A percentile compares a stretch with the other conserved stretches of the same genome.
Conservation (phyloP, 2,797 vertebrate species). For the Caiman crocodilus region DNA sequence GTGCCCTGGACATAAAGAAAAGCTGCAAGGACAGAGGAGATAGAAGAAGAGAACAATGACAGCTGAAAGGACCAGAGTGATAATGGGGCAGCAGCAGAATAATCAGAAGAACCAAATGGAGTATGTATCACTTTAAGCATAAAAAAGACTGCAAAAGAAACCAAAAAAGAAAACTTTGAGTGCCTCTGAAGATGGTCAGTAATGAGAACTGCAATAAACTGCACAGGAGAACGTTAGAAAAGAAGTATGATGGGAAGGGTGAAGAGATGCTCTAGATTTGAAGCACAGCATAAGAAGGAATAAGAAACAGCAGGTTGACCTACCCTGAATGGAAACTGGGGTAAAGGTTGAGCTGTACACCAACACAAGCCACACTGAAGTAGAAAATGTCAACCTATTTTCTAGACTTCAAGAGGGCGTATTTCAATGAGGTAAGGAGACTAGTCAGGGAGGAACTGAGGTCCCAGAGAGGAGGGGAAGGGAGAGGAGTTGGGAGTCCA, state of each 20-base stretch:
- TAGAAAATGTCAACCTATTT: background rate
- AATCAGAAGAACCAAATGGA: background rate
- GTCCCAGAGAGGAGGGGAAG: no score
- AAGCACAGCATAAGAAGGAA: fast-evolving
- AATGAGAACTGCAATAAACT: background rate
- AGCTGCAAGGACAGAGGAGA: background rate
- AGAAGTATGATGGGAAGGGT: background rate
- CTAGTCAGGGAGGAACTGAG: no score
- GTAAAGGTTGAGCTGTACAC: background rate
- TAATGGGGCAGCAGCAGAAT: background rate
- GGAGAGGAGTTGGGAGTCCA: no score
- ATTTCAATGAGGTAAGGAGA: no score
- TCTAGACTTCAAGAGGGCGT: no score
- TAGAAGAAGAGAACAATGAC: background rate
- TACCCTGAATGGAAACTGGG: background rate
- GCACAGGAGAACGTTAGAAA: background rate
- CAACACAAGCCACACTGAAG: background rate
- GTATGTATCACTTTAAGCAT: fast-evolving
- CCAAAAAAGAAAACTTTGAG: fast-evolving
- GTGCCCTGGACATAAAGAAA: background rate
- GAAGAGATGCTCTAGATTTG: background rate
- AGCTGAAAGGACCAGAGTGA: background rate
- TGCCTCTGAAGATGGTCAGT: background rate
- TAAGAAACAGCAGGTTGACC: background rate
- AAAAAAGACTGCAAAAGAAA: background rate